Percentiles rank a stretch among this genome's conserved stretches.
phyloP scores from a whole-genome alignment of 2,888 invertebrate genomes.

The Cremastinae sp. region DNA sequence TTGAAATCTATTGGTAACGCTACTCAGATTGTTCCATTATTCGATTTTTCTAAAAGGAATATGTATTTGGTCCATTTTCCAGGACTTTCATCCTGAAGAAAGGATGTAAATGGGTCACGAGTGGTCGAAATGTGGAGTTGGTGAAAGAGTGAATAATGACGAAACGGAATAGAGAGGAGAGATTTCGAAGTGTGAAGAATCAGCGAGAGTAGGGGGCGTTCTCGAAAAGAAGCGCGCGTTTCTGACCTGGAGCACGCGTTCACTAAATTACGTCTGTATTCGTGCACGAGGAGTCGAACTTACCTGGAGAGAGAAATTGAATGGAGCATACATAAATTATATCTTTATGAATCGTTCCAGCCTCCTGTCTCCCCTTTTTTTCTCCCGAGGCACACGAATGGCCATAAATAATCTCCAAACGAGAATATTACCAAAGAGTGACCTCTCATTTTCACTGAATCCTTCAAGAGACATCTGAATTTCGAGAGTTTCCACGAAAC shows the following conservation, averaged over 20 bases:
- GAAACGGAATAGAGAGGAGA: constrained; percentile 47
- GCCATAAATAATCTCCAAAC: constrained; percentile 69
- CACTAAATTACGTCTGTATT: constrained; percentile 36
- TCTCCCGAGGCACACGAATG: constrained; percentile 29
- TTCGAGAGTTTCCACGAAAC: constrained; percentile 54
- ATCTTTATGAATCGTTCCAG: constrained; percentile 69
- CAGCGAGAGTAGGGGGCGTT: constrained; percentile 31
- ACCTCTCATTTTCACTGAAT: constrained; percentile 24
- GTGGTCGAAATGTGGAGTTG: background rate
- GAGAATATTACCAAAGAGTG: constrained; percentile 28
- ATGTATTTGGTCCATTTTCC: no score
- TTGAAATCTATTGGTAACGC: no score
- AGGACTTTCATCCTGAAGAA: constrained; percentile 20
- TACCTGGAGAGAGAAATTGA: constrained; percentile 51
- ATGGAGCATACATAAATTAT: constrained; percentile 69
- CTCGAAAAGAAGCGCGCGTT: constrained; percentile 49
- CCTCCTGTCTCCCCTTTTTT: constrained; percentile 57
- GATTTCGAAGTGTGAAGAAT: constrained; percentile 40
- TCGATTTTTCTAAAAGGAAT: no score
- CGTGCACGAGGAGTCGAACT: constrained; percentile 40
- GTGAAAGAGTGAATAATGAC: constrained; percentile 54
- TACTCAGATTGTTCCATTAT: no score
- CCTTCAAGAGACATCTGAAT: no score
- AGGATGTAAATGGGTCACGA: constrained; percentile 45
- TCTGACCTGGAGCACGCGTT: constrained; percentile 62